phyloP scores from a whole-genome alignment of 2,797 vertebrate genomes.

The Rhabdophis nuchalis region DNA sequence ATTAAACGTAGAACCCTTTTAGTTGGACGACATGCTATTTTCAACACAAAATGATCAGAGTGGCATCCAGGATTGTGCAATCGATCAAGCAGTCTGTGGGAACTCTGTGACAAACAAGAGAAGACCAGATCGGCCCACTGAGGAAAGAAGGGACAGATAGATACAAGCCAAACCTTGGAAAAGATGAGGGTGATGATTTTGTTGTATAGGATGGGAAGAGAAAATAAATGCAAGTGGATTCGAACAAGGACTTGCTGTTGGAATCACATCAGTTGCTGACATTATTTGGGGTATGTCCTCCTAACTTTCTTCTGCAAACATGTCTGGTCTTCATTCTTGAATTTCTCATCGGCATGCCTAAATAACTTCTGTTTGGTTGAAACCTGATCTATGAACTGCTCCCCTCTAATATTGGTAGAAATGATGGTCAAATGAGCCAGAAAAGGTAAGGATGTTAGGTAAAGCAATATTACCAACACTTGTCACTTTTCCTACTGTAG shows the following conservation, averaged over 20 bases:
- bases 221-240: background rate
- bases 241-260: background rate
- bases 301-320: background rate
- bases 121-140: background rate
- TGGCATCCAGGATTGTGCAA: background rate
- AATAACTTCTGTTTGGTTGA: background rate
- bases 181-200: background rate
- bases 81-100: background rate
- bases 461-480: background rate
- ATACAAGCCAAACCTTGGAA: background rate
- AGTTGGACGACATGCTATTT: background rate
- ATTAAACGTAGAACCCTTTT: background rate
- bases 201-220: background rate
- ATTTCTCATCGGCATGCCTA: background rate
- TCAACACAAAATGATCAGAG: background rate
- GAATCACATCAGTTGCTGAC: background rate
- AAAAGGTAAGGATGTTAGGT: background rate
- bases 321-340: background rate
- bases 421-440: background rate
- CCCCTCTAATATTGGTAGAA: background rate
- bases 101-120: background rate
- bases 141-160: background rate
- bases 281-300: background rate
- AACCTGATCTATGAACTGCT: background rate
- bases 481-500: background rate